Evolutionary conservation across 2,888 invertebrate genomes (phyloP).

Genomic region (Didymodactylos carnosus): DNA sequence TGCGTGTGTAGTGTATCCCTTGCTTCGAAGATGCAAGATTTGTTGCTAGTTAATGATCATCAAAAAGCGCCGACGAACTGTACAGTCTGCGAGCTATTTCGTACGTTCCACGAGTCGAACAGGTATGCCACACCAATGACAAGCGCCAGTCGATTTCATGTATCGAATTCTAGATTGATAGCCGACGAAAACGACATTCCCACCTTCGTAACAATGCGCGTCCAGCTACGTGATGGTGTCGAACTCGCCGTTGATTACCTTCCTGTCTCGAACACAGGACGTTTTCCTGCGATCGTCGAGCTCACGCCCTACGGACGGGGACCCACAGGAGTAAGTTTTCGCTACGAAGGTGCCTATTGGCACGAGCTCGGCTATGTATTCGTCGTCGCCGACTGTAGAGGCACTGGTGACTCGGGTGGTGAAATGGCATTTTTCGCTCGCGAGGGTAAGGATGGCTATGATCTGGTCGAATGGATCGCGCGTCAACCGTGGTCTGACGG

Average conservation of each 20-base stretch:
- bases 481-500: slow-evolving; percentile 3
- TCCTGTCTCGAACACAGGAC: background rate
- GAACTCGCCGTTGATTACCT: background rate
- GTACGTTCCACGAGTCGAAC: too few relatives aligned
- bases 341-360: background rate
- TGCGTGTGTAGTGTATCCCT: too few relatives aligned
- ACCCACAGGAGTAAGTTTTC: background rate
- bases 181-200: too few relatives aligned
- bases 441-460: slow-evolving; percentile 9
- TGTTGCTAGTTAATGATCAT: too few relatives aligned
- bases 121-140: too few relatives aligned
- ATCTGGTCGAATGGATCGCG: slow-evolving; percentile 3
- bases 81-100: too few relatives aligned
- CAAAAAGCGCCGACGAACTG: too few relatives aligned
- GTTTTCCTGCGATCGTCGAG: background rate
- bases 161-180: too few relatives aligned
- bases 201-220: background rate
- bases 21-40: too few relatives aligned
- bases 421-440: background rate
- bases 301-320: slow-evolving; percentile 5
- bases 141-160: too few relatives aligned
- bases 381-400: slow-evolving; percentile 2
- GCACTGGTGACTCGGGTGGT: slow-evolving; percentile 8
- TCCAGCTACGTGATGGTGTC: background rate
- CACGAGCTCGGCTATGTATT: background rate